Evolutionary conservation across 53 echinoderm and acorn worm genomes (phyloP).

Genomic region (Paracentrotus lividus): DNA sequence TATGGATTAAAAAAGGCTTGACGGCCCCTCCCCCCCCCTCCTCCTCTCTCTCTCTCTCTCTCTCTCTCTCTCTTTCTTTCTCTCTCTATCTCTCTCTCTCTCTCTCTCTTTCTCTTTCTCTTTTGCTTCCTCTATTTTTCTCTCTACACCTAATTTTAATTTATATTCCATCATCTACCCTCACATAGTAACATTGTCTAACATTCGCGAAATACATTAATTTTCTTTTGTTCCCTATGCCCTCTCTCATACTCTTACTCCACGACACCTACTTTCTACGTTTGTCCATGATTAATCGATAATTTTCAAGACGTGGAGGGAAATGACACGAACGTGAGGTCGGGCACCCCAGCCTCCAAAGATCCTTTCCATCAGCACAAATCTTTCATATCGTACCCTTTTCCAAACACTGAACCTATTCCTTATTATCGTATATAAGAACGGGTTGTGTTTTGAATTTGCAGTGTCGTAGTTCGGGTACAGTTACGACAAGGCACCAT

Average conservation of each 20-base stretch:
- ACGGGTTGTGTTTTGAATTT: background rate
- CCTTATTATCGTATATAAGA: background rate
- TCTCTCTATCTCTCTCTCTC: background rate
- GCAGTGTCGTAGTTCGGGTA: background rate
- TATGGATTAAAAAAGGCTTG: too few species aligned
- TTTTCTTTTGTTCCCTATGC: background rate
- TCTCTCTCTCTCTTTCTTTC: background rate
- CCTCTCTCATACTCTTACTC: background rate
- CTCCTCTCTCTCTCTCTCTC: background rate
- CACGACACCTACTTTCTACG: background rate
- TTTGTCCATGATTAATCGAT: background rate
- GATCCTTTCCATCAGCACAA: background rate
- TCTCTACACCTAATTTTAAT: too few species aligned
- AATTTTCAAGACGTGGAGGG: background rate
- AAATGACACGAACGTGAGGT: background rate
- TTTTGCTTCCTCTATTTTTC: background rate
- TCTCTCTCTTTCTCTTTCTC: conserved; percentile 19
- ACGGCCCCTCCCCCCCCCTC: background rate
- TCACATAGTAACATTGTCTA: background rate
- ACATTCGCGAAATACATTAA: background rate
- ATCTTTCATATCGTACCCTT: background rate
- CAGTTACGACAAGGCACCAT: background rate
- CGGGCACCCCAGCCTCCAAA: background rate
- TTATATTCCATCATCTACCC: too few species aligned
- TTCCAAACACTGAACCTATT: background rate